phyloP scores from a whole-genome alignment of 2,113 vertebrate species.

The Tetrao urogallus region DNA sequence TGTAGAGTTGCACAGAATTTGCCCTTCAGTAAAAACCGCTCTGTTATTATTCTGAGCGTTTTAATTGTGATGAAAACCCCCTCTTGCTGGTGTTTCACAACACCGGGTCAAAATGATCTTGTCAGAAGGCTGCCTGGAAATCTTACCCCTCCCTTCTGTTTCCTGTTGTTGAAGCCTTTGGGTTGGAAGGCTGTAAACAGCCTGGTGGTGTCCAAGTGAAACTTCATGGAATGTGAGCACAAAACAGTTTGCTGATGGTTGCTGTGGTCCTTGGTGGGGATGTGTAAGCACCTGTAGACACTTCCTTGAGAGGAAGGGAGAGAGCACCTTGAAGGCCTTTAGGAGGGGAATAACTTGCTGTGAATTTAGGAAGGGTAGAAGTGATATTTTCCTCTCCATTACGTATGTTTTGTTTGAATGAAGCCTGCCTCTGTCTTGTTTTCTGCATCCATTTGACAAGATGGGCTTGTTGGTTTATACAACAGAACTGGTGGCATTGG shows the following conservation, averaged over 20 bases:
- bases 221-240: conserved; percentile 36
- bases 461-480: background rate
- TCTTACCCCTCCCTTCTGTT: conserved; percentile 66
- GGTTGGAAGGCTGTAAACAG: conserved; percentile 55
- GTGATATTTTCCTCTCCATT: background rate
- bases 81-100: conserved; percentile 61
- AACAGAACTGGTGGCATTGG: background rate
- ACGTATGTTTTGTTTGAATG: background rate
- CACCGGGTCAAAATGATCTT: conserved; percentile 50
- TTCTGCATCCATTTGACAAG: background rate
- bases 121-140: conserved; percentile 67
- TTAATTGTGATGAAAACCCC: conserved; percentile 65
- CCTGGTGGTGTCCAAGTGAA: conserved; percentile 40
- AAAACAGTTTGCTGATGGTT: conserved; percentile 35
- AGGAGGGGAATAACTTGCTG: conserved; percentile 15
- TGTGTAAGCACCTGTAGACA: conserved; percentile 5
- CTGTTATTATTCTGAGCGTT: conserved; percentile 38
- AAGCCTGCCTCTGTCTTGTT: background rate
- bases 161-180: conserved; percentile 66
- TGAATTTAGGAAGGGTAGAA: conserved; percentile 29
- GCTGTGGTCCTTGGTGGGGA: conserved; percentile 6
- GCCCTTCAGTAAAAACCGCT: conserved; percentile 27
- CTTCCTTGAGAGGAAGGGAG: conserved; percentile 26
- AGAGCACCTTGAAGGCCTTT: conserved; percentile 37
- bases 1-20: background rate